phyloP scores from a whole-genome alignment of 2,113 vertebrate genomes.

The Phrynocephalus versicolor region DNA sequence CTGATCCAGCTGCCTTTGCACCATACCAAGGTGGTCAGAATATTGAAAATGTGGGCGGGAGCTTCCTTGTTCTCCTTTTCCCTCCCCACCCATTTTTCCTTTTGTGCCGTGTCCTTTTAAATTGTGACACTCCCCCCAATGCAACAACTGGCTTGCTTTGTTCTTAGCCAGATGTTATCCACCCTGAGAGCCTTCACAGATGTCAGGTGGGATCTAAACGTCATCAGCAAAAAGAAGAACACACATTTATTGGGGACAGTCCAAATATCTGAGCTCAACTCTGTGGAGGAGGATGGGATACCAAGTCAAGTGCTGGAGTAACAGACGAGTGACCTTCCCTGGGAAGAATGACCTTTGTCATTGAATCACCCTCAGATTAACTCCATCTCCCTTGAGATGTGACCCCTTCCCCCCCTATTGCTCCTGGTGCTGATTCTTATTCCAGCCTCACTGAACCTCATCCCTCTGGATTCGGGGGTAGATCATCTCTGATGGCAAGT shows the following conservation, averaged over 20 bases:
- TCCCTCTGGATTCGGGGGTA: conserved; percentile 26
- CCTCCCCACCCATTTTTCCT: no score
- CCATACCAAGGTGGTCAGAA: no score
- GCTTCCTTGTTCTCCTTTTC: no score
- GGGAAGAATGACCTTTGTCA: background rate
- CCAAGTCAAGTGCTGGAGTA: accelerated
- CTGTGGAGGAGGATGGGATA: background rate
- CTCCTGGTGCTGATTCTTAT: conserved; percentile 51
- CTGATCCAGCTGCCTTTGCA: no score
- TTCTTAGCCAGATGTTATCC: background rate
- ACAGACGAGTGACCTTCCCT: background rate
- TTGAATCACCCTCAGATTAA: background rate
- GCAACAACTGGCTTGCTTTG: background rate
- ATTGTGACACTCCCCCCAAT: background rate
- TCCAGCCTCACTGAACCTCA: conserved; percentile 11
- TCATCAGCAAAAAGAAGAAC: background rate
- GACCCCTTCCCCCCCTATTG: conserved; percentile 33
- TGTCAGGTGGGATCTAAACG: background rate
- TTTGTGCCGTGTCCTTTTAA: background rate
- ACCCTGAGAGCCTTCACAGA: background rate
- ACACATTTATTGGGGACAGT: accelerated
- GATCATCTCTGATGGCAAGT: background rate
- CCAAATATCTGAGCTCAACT: background rate
- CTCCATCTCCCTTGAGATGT: background rate
- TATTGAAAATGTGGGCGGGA: no score